These are phyloP conservation scores for Elymnias hypermnestra DNA, from an alignment of 1,140 invertebrate species.

Conservation along the genomic window DNA sequence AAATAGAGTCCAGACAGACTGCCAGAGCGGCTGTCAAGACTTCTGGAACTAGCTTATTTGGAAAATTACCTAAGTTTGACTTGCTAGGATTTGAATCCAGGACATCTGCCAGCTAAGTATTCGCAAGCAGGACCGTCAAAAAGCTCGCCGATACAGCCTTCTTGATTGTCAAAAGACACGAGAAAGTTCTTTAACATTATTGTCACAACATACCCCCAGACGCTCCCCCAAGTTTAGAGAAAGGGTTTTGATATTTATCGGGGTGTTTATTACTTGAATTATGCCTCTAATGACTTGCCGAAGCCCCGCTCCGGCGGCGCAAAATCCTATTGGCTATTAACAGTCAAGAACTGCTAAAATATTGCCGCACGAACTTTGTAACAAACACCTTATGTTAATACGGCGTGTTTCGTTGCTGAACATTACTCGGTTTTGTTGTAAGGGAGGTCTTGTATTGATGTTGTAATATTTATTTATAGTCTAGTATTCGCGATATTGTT, in stretches of 20 bases:
- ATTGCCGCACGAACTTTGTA: slow-evolving; percentile 37
- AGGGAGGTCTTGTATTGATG: no score
- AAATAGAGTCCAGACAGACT: no score
- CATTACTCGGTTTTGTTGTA: background rate
- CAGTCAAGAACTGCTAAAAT: slow-evolving; percentile 59
- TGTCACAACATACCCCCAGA: slow-evolving; percentile 23
- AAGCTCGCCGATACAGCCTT: no score
- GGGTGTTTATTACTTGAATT: slow-evolving; percentile 73
- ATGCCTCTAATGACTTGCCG: slow-evolving; percentile 69
- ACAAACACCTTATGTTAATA: slow-evolving; percentile 55
- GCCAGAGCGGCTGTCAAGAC: no score
- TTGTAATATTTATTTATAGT: no score
- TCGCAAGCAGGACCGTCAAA: no score
- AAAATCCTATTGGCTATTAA: slow-evolving; percentile 73
- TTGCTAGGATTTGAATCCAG: no score
- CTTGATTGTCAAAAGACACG: slow-evolving; percentile 9
- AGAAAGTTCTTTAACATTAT: slow-evolving; percentile 22
- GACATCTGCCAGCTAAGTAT: no score
- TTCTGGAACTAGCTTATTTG: no score
- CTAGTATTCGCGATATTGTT: no score
- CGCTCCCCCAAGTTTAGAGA: slow-evolving; percentile 29
- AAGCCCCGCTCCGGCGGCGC: slow-evolving; percentile 41
- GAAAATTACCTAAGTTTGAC: no score
- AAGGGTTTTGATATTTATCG: slow-evolving; percentile 66
- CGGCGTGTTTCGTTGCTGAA: slow-evolving; percentile 11